These are phyloP conservation scores for Gymnoscopelus braueri DNA, from an alignment of 2,797 vertebrate genomes.

Conservation along the genomic window DNA sequence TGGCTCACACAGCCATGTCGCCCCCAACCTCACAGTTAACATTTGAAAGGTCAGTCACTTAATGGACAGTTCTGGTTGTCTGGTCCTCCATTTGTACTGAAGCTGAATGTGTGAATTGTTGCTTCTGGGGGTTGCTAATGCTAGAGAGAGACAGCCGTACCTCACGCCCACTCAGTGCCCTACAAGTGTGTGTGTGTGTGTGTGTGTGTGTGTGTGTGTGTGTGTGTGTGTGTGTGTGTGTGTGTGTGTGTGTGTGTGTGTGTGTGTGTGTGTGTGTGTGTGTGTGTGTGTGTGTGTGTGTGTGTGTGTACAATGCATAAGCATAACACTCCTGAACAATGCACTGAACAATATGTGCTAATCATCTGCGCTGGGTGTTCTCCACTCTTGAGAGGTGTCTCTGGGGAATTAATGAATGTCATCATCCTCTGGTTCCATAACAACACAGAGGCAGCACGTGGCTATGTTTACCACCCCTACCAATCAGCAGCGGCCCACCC, in stretches of 20 bases:
- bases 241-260: too few relatives aligned
- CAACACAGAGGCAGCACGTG: slow-evolving; percentile 42
- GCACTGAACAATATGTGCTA: too few relatives aligned
- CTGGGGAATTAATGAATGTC: too few relatives aligned
- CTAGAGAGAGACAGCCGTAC: slow-evolving; percentile 5
- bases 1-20: slow-evolving; percentile 32
- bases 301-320: too few relatives aligned
- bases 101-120: slow-evolving; percentile 17
- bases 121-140: slow-evolving; percentile 9
- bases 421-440: slow-evolving; percentile 7
- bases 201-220: too few relatives aligned
- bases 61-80: slow-evolving; percentile 51
- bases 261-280: too few relatives aligned
- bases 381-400: background rate
- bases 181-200: background rate
- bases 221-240: too few relatives aligned
- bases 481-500: slow-evolving; percentile 16
- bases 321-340: too few relatives aligned
- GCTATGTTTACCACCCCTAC: slow-evolving; percentile 46
- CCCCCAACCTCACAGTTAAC: slow-evolving; percentile 36
- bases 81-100: slow-evolving; percentile 44
- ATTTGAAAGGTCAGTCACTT: slow-evolving; percentile 66
- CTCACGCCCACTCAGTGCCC: slow-evolving; percentile 38
- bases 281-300: too few relatives aligned
- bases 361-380: too few relatives aligned